Percentiles rank a stretch among this genome's conserved stretches.
These are phyloP conservation scores for Pectinophora gossypiella DNA, from an alignment of 1,140 invertebrate species.

Conservation along the genomic window DNA sequence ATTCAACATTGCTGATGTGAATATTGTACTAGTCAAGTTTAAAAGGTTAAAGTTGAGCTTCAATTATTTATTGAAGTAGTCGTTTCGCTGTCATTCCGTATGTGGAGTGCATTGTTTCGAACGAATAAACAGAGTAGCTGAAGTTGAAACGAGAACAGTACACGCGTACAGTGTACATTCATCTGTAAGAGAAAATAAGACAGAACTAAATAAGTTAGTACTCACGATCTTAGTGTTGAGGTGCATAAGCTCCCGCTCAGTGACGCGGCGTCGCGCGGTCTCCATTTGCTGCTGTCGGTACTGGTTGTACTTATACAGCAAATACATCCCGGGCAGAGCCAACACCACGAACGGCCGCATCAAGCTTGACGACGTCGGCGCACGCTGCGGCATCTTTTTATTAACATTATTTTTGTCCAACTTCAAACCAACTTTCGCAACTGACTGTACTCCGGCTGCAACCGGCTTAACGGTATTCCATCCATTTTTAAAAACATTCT, in stretches of 20 bases:
- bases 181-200: too few relatives aligned
- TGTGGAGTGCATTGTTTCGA: too few relatives aligned
- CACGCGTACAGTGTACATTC: too few relatives aligned
- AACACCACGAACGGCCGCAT: slow-evolving; percentile 89
- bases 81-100: too few relatives aligned
- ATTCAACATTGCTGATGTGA: too few relatives aligned
- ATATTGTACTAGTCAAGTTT: too few relatives aligned
- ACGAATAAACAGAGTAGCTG: too few relatives aligned
- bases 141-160: too few relatives aligned
- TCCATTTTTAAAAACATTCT: slow-evolving; percentile 32
- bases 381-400: slow-evolving; percentile 77
- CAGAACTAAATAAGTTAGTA: too few relatives aligned
- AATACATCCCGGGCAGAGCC: slow-evolving; percentile 90
- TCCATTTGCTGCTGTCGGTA: slow-evolving; percentile 89
- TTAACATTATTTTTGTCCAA: slow-evolving; percentile 40
- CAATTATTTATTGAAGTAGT: too few relatives aligned
- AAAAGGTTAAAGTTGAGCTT: too few relatives aligned
- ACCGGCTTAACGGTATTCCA: background rate
- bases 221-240: slow-evolving; percentile 94
- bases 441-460: background rate
- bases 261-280: slow-evolving; percentile 85
- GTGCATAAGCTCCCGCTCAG: slow-evolving; percentile 89
- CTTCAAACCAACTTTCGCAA: background rate
- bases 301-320: slow-evolving; percentile 93
- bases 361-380: slow-evolving; percentile 77